Evolutionary conservation across 2,113 vertebrate genomes (phyloP).

Genomic region (Silurus glanis): DNA sequence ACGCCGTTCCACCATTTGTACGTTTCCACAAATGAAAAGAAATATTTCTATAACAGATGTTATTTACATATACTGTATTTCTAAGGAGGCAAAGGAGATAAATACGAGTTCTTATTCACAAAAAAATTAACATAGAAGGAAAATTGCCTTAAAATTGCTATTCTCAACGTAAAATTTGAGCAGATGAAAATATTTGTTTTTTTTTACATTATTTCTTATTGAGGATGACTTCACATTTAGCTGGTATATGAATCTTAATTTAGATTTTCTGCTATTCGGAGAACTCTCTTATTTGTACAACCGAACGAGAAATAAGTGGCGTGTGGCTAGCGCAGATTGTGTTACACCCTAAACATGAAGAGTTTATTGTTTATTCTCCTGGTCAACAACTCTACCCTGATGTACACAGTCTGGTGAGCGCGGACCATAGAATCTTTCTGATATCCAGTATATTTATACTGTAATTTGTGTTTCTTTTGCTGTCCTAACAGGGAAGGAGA

Average conservation of each 20-base stretch:
- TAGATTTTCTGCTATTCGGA: background rate
- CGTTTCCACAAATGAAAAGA: background rate
- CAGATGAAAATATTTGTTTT: background rate
- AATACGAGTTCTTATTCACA: background rate
- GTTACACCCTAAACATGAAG: background rate
- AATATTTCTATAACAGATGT: too few relatives aligned
- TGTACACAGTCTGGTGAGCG: background rate
- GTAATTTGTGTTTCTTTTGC: constrained; percentile 21
- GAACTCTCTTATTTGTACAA: background rate
- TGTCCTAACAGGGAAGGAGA: constrained; percentile 86
- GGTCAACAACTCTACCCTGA: background rate
- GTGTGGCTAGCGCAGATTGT: background rate
- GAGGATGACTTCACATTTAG: background rate
- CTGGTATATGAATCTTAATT: background rate
- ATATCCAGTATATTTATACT: constrained; percentile 9
- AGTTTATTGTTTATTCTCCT: background rate
- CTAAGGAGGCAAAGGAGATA: background rate
- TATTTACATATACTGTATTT: background rate
- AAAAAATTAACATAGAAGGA: background rate
- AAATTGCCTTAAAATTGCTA: background rate
- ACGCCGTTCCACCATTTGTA: background rate
- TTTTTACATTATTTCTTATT: background rate
- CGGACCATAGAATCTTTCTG: background rate
- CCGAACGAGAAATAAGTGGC: background rate
- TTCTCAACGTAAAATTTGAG: background rate